These are phyloP conservation scores for Cistogaster globosa DNA, from an alignment of 2,888 invertebrate species.

Conservation along the genomic window DNA sequence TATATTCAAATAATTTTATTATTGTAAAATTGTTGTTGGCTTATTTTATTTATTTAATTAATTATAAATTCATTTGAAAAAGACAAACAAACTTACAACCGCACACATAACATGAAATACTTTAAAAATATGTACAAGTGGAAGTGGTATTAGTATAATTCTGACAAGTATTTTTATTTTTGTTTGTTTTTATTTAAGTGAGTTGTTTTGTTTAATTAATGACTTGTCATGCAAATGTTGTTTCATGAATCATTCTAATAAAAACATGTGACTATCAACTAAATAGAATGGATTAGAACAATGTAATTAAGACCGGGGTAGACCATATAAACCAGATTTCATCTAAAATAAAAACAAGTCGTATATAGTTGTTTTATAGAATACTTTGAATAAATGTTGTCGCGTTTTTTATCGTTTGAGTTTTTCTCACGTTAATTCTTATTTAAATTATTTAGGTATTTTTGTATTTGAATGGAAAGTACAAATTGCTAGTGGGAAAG, in stretches of 20 bases:
- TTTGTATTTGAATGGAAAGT: not conserved
- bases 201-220: slow-evolving; percentile 60
- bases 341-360: not conserved
- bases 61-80: slow-evolving; percentile 64
- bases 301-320: slow-evolving; percentile 11
- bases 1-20: not conserved
- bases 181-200: slow-evolving; percentile 34
- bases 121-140: slow-evolving; percentile 1
- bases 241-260: slow-evolving; percentile 55
- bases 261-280: slow-evolving; percentile 28
- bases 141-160: slow-evolving; percentile 3
- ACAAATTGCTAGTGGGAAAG: slow-evolving; percentile 34
- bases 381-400: slow-evolving; percentile 20
- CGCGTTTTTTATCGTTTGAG: not conserved
- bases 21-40: not conserved
- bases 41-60: slow-evolving; percentile 43
- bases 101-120: slow-evolving; percentile 23
- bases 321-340: not conserved
- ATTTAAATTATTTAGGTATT: slow-evolving; percentile 44
- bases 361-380: not conserved
- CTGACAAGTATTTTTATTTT: not conserved
- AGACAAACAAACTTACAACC: slow-evolving; percentile 4
- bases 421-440: slow-evolving; percentile 66
- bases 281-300: slow-evolving; percentile 27
- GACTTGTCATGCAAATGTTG: slow-evolving; percentile 65